Percentiles rank a stretch among this genome's conserved stretches.
These are phyloP conservation scores for Triplophysa bombifrons DNA, from an alignment of 2,797 vertebrate genomes.

Conservation along the genomic window DNA sequence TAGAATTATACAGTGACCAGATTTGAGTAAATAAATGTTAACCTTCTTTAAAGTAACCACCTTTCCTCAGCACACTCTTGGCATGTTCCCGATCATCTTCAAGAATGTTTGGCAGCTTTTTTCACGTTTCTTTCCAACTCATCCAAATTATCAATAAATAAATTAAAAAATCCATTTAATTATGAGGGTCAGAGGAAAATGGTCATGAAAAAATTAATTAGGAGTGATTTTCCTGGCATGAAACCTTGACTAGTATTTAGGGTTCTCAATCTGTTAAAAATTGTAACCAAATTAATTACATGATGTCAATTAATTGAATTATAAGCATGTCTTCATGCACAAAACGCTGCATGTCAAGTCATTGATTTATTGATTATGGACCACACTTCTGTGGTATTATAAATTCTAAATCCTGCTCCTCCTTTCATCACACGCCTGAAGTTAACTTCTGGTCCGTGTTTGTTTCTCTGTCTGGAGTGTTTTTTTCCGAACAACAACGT, in stretches of 20 bases:
- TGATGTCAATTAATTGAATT: background rate
- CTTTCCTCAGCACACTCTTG: background rate
- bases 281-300: background rate
- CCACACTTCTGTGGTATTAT: no score
- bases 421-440: no score
- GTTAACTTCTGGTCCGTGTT: no score
- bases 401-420: no score
- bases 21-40: background rate
- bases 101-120: background rate
- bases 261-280: background rate
- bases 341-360: background rate
- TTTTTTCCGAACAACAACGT: no score
- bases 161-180: no score
- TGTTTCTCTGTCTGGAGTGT: no score
- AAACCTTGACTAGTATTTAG: background rate
- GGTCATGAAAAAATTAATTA: background rate
- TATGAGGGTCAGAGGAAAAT: background rate
- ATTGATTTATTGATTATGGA: background rate
- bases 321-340: background rate
- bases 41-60: background rate
- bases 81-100: background rate
- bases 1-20: background rate
- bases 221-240: constrained; percentile 13
- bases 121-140: background rate
- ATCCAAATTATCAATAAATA: background rate